A percentile compares a stretch with the other conserved stretches of the same genome.
phyloP scores from a whole-genome alignment of 2,888 invertebrate species.

The Omphaloscelis lunosa region DNA sequence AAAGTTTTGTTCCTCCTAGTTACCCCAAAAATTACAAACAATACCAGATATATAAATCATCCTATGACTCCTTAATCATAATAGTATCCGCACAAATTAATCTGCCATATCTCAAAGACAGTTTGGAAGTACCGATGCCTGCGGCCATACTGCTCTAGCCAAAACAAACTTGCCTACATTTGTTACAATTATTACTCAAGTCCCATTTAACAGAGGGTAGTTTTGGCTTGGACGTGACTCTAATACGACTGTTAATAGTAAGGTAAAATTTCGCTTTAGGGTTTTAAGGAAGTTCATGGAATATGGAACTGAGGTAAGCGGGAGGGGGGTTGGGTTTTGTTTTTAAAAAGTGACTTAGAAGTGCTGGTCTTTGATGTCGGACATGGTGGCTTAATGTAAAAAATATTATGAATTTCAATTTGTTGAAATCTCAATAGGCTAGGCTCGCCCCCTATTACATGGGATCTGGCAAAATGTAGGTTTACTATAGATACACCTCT shows the following conservation, averaged over 20 bases:
- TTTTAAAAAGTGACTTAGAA: too few species aligned
- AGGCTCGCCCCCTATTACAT: too few species aligned
- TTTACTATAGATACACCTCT: too few species aligned
- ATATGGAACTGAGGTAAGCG: neutral
- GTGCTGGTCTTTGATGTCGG: too few species aligned
- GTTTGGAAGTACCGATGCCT: constrained; percentile 66
- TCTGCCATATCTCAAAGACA: constrained; percentile 73
- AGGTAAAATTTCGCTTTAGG: constrained; percentile 37
- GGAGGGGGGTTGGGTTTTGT: neutral
- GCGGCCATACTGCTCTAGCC: constrained; percentile 65
- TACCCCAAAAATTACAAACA: constrained; percentile 37
- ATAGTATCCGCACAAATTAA: constrained; percentile 70
- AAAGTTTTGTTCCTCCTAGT: neutral
- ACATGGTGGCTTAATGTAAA: too few species aligned
- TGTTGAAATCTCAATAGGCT: neutral
- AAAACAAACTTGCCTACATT: constrained; percentile 79
- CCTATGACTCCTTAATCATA: constrained; percentile 50
- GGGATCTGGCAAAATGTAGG: too few species aligned
- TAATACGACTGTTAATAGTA: constrained; percentile 49
- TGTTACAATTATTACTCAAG: constrained; percentile 73
- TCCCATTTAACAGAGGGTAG: constrained; percentile 70
- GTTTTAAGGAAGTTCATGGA: constrained; percentile 22
- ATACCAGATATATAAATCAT: constrained; percentile 50
- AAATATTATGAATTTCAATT: neutral
- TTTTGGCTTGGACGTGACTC: constrained; percentile 78